Evolutionary conservation across 1,140 invertebrate species (phyloP).

Genomic region (Drosophila varians): DNA sequence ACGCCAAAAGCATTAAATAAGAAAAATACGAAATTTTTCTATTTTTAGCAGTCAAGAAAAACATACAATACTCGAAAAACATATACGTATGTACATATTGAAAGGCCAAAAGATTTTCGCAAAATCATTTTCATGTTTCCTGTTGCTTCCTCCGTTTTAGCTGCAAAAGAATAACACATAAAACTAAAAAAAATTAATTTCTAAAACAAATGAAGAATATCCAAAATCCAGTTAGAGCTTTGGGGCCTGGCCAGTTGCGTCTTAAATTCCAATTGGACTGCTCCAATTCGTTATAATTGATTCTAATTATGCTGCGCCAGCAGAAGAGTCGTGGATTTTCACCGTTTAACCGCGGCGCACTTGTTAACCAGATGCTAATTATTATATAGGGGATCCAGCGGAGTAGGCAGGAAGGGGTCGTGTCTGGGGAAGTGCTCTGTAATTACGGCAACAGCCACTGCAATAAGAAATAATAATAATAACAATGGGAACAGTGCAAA

Average conservation of each 20-base stretch:
- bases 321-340: conserved; percentile 64
- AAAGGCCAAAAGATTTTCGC: conserved; percentile 61
- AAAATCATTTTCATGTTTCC: conserved; percentile 75
- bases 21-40: conserved; percentile 76
- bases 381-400: conserved; percentile 7
- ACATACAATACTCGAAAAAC: conserved; percentile 64
- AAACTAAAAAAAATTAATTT: conserved; percentile 1
- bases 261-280: conserved; percentile 10
- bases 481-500: conserved; percentile 58
- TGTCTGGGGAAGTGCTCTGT: conserved; percentile 22
- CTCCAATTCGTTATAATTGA: conserved; percentile 66
- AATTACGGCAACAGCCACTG: conserved; percentile 49
- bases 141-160: conserved; percentile 13
- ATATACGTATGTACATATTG: conserved; percentile 28
- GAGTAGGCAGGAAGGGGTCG: background rate
- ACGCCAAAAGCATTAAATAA: conserved; percentile 72
- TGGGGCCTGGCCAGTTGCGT: too few species aligned
- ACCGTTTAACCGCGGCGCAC: conserved; percentile 75
- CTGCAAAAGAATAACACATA: conserved; percentile 13
- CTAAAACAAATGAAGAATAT: background rate
- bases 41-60: conserved; percentile 77
- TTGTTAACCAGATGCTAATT: conserved; percentile 79
- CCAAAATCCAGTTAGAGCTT: background rate
- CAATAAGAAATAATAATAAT: conserved; percentile 55
- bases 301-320: conserved; percentile 72